Base-by-base conservation (phyloP, 2,888 invertebrate species). In the Leucoma salicis region DNA sequence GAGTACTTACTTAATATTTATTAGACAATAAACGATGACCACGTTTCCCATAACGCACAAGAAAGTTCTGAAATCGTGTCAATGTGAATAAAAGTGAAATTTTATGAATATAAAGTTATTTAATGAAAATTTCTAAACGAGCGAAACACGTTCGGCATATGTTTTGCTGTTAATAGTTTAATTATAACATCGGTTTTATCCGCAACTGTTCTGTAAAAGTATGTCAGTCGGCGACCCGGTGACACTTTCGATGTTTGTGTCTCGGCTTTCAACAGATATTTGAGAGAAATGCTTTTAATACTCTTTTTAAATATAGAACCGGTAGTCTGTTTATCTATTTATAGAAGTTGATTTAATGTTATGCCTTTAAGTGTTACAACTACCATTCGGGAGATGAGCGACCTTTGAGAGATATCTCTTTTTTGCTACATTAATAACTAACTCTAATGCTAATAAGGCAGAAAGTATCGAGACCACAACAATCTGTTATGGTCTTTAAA, bases 151-250 rank as follows among this genome's bases (percentile, higher is more conserved):
- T 31, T 41, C 35, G 35, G 46, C 55, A 49, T 54, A 42, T 61
- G 60, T 61, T 63, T 61, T 49, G 42, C 54, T 60, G 56, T 58
- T 57, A 49, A 33, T 70, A 60, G 55, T 61, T 55, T 67, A 57
- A 63, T 80, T 81, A 81, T 78, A 82, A 78, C 74, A 77, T 72
- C 66, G 53, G 29, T 14, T 31, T 31, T 14, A 31, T 31, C 13
- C 14, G 63, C 54, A 52, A 42, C 56, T 60, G 53, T 52, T n/a
- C n/a, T n/a, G n/a, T 59, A 71, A 79, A 85, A 82, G 78, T 87
- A 66, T 84, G 86, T 83, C 85, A 87, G 70, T 61, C 62, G 73
- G 70, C 65, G 69, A 75, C 57, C 61, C 59, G 58, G 57, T 57
- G 63, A 35, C 29, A 29, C 29, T 5, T 29, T 27, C 5, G 27